phyloP scores from a whole-genome alignment of 2,113 vertebrate species.

The Heteronetta atricapilla region DNA sequence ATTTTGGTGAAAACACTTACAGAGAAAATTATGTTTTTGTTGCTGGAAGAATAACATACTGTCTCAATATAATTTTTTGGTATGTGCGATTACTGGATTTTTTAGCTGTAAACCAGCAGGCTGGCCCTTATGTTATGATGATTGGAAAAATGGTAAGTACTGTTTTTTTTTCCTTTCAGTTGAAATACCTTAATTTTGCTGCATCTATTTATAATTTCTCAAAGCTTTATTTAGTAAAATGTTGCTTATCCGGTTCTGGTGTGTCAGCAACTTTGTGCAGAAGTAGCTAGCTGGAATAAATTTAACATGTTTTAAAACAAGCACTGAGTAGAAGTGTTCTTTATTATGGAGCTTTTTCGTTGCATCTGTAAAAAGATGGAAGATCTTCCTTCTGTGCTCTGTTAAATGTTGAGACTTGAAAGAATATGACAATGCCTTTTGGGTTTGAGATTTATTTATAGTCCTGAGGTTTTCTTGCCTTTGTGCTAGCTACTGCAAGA shows the following conservation, averaged over 20 bases:
- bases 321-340: not conserved
- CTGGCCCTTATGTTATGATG: constrained; percentile 99
- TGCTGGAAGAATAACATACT: constrained; percentile 91
- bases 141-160: constrained; percentile 98
- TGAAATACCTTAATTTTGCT: not conserved
- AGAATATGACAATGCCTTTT: not conserved
- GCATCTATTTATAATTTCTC: not conserved
- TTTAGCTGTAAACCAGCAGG: constrained; percentile 97
- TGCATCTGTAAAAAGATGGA: not conserved
- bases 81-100: constrained; percentile 97
- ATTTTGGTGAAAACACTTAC: constrained; percentile 70
- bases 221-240: not conserved
- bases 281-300: not conserved
- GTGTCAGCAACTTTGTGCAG: not conserved
- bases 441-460: not conserved
- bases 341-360: not conserved
- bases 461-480: not conserved
- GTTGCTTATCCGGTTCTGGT: not conserved
- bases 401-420: not conserved
- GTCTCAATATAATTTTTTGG: constrained; percentile 99
- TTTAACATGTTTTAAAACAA: not conserved
- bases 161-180: not conserved
- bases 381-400: not conserved
- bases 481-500: not conserved
- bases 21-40: constrained; percentile 76